Evolutionary conservation across 2,113 vertebrate genomes (phyloP), one percentile per base, ranked within the genome.

Genomic region (Prionailurus viverrinus): DNA sequence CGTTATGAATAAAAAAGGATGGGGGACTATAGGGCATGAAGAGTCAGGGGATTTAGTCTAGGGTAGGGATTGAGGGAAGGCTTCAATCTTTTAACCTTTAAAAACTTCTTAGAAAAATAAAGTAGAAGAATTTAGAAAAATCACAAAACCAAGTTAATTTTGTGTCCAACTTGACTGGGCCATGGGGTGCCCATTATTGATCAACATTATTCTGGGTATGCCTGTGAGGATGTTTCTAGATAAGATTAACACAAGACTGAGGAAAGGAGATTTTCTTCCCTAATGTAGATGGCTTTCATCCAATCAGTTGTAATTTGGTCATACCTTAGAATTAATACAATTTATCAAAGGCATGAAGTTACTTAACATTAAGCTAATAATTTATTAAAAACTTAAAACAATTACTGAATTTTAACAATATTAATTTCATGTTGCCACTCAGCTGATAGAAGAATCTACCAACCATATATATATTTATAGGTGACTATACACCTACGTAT

Each of bases 311-410:
- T 91, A 74, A 80, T 79, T 89, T 45, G 51, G 2, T 45, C 21
- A 48, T 79, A 86, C 33, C 68, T 83, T 93, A 89, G 58, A 87
- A 94, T 87, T 63, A 88, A 65, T 11, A 68, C 14, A 33, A 82
- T 71, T 91, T 68, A 33, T 51, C 33, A 95, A 96, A 95, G n/a
- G 0, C 45, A 83, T 89, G 15, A 39, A 69, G 8, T 61, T 87
- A 96, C 39, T 92, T 83, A 79, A 63, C 3, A 69, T 82, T 90
- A 88, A 76, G 6, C 18, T 91, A 96, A 93, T 81, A 51, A 86
- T 81, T 73, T 41, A 66, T 66, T 82, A 68, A 95, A 85, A 65
- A 53, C 4, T 71, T 66, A 73, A 87, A 92, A 81, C 23, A 82
- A 4, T 74, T 63, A 55, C 9, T 45, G 3, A 87, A 81, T 33